Base-by-base conservation (phyloP, 2,888 invertebrate genomes). In the Scaptomyza caliginosa region DNA sequence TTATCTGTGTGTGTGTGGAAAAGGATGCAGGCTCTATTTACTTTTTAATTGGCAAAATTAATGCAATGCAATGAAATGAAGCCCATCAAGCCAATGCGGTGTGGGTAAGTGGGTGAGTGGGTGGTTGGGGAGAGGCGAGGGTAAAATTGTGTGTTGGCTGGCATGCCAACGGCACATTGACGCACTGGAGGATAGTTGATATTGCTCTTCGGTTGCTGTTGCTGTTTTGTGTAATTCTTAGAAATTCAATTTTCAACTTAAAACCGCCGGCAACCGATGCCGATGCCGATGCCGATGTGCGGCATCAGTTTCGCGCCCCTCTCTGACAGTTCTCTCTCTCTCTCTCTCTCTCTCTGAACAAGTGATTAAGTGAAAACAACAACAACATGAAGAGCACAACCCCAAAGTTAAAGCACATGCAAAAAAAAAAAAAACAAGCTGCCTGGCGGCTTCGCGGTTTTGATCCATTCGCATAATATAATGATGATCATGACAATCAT, bases 51-150 rank as follows among this genome's bases (percentile, higher is more conserved):
- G 87, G 83, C 87, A 86, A 86, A 83, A 86, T 83, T 78, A 83
- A 83, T 83, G 83, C 87, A 83, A 83, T 85, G 87, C 86, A 87
- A 85, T 86, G 85, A 85, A 84, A 86, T 78, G 85, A 81, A 78
- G 82, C 85, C 76, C 71, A 71, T 64, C 69, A 68, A 59, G 48
- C n/a, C 45, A 32, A 23, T 23, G 38, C 21, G 36, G n/a, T 10
- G 21, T n/a, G 13, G 21, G 3, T n/a, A n/a, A 26, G 21, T 10
- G 51, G 32, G 28, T 6, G 23, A n/a, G 16, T 1, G 11, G 13
- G 3, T 3, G 4, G 19, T 38, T 13, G 19, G 66, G 30, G 19
- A n/a, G 23, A n/a, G 40, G n/a, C 17, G 45, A 3, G 26, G 13
- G 36, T 28, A 36, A 68, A 69, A 60, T 13, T 23, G 5, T 23